Base-by-base conservation (phyloP, 2,797 vertebrate species). In the Steatocranus sp. region DNA sequence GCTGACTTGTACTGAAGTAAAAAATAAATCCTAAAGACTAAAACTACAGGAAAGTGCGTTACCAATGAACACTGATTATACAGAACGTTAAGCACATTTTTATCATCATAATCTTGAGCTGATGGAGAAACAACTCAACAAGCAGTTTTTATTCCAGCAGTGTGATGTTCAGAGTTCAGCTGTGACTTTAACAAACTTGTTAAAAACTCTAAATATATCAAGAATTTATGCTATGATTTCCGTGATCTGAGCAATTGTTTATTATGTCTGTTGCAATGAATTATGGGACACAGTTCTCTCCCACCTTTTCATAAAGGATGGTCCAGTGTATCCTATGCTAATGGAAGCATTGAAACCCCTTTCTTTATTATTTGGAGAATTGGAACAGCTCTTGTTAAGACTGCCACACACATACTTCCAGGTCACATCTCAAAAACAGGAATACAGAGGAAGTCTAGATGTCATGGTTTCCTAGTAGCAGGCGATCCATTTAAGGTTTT, bases 91-190 rank as follows among this genome's bases (percentile, higher is more conserved):
- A 61, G 56, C 30, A 56, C 25, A 30, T 17, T 17, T 56, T 0
- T 6, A 17, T 17, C 53, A 54, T 54, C 53, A 54, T 27, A 54
- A 27, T 54, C 4, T 27, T 54, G 23, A 54, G 23, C 51, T 54
- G 23, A 15, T 54, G 53, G 7, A 27, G 3, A 54, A 54, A 27
- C 25, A 27, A 54, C 8, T 54, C 53, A 27, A 54, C 53, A 27
- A 27, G 53, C 0, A 27, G 53, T 54, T 54, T 54, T 54, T 54
- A 54, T 54, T 54, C 51, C 51, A 54, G 0, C 51, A 54, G 0
- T 54, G 25, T 27, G 53, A 30, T 14, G 8, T 56, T 30, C 25
- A 56, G 53, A 30, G 25, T 56, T 30, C 53, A 56, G 14, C 53
- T 17, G 25, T 17, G 14, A 56, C 14, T 56, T 30, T 56, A 56